These are phyloP conservation scores for Diachasmimorpha longicaudata DNA, from an alignment of 1,140 invertebrate species.

Conservation along the genomic window DNA sequence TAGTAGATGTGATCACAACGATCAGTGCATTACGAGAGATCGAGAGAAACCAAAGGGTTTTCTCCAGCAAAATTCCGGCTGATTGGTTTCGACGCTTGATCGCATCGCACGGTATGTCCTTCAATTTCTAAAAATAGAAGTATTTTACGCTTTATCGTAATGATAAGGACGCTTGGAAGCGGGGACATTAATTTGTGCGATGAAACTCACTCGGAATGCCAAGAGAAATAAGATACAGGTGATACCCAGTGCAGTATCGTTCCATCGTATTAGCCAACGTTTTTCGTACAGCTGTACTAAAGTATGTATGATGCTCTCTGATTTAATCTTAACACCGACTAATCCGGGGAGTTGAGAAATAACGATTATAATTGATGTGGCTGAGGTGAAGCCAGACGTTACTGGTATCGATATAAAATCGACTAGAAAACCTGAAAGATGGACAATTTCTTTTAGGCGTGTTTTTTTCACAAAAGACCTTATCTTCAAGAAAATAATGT, in stretches of 20 bases:
- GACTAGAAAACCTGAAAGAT: slow-evolving; percentile 82
- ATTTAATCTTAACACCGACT: slow-evolving; percentile 74
- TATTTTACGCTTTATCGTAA: neutral
- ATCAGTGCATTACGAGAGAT: slow-evolving; percentile 80
- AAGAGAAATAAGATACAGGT: slow-evolving; percentile 71
- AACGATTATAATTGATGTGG: slow-evolving; percentile 89
- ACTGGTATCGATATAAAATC: slow-evolving; percentile 93
- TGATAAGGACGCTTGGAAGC: neutral
- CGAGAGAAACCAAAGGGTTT: slow-evolving; percentile 74
- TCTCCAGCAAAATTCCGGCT: slow-evolving; percentile 52
- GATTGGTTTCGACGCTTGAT: slow-evolving; percentile 45
- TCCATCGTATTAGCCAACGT: slow-evolving; percentile 61
- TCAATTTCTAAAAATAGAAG: slow-evolving; percentile 67
- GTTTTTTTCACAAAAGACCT: neutral
- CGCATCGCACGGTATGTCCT: slow-evolving; percentile 64
- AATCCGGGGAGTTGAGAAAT: slow-evolving; percentile 87
- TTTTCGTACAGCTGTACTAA: slow-evolving; percentile 68
- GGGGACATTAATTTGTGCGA: neutral
- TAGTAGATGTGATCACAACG: slow-evolving; percentile 69
- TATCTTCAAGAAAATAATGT: too few relatives aligned
- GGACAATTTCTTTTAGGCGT: neutral
- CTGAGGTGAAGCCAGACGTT: slow-evolving; percentile 91
- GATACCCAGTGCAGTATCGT: slow-evolving; percentile 72
- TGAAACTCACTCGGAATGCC: slow-evolving; percentile 67
- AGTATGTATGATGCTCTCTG: slow-evolving; percentile 68